Base-by-base conservation (phyloP, 2,797 vertebrate species). In the Holocentrus rufus region DNA sequence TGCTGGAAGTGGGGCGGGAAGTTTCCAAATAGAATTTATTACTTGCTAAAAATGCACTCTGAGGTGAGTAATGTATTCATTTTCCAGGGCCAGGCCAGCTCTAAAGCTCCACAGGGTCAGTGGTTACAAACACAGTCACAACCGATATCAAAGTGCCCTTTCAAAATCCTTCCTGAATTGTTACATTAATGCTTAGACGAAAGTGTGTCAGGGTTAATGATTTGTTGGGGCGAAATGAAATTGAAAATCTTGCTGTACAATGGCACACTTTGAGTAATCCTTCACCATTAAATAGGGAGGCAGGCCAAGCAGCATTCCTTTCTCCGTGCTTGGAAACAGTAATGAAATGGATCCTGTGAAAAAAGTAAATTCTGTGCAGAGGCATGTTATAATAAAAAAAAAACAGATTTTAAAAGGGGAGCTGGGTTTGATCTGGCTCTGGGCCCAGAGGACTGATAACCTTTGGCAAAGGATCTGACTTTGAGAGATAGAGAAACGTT, bases 281-380 rank as follows among this genome's bases (percentile, higher is more conserved):
- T 87, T 88, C 90, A 90, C 89, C 72, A 89, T 88, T 87, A 85
- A 83, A 74, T 76, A 73, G 55, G 85, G 87, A 91, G 86, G 79
- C 62, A 17, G 53, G 61, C 7, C 9, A 7, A 36, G 27, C 20
- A 63, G 76, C 85, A 90, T 89, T 89, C 89, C 81, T 87, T 57
- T 60, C 71, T 54, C 61, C 62, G 68, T 58, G 71, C 6, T n/a
- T 18, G 58, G 83, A 86, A 70, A 87, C 50, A 69, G 77, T 15
- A 44, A 44, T 44, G 42, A 44, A 44, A 44, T 44, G 42, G 80
- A 87, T 80, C 49, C 58, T 75, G 67, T 55, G 74, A 83, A 84
- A 77, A 77, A 50, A 13, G 46, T 47, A 69, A 58, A 76, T 87
- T 79, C 74, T 44, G 31, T 69, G 69, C 63, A 59, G 74, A 85